Conservation (phyloP, 2,113 vertebrate genomes). For the Daboia siamensis region DNA sequence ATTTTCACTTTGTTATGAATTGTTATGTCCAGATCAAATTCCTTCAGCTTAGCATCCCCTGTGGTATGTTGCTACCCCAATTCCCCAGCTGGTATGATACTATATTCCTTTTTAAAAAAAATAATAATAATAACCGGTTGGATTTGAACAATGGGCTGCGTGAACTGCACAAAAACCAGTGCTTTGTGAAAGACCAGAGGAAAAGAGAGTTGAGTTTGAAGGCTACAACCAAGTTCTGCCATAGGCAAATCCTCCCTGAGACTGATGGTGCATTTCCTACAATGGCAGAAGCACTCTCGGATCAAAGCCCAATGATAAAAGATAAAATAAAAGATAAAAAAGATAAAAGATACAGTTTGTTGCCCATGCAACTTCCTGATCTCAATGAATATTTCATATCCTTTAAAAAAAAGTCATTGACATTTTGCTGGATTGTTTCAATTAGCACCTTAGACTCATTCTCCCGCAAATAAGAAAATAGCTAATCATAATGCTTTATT, state of each 20-base stretch:
- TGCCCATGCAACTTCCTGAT: conserved; percentile 29
- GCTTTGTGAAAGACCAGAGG: background rate
- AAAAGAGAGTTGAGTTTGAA: background rate
- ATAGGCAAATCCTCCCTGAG: background rate
- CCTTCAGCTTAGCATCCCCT: background rate
- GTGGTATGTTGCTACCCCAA: background rate
- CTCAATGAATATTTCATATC: conserved; percentile 67
- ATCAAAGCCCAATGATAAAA: conserved; percentile 44
- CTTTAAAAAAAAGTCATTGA: conserved; percentile 54
- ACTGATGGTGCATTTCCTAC: background rate
- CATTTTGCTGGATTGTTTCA: conserved; percentile 77
- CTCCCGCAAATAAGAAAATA: conserved; percentile 69
- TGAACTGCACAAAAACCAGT: background rate
- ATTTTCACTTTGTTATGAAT: too few relatives aligned
- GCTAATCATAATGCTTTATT: conserved; percentile 74
- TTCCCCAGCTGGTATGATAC: background rate
- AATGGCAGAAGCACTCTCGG: background rate
- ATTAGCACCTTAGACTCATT: conserved; percentile 67
- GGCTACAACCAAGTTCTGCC: background rate
- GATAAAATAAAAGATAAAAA: conserved; percentile 9
- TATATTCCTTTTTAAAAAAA: too few relatives aligned
- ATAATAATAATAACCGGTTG: background rate
- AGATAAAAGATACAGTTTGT: conserved; percentile 16
- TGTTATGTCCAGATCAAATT: background rate
- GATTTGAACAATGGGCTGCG: background rate